Base-by-base conservation (phyloP, 2,113 vertebrate genomes). In the Epinephelus cyanopodus region DNA sequence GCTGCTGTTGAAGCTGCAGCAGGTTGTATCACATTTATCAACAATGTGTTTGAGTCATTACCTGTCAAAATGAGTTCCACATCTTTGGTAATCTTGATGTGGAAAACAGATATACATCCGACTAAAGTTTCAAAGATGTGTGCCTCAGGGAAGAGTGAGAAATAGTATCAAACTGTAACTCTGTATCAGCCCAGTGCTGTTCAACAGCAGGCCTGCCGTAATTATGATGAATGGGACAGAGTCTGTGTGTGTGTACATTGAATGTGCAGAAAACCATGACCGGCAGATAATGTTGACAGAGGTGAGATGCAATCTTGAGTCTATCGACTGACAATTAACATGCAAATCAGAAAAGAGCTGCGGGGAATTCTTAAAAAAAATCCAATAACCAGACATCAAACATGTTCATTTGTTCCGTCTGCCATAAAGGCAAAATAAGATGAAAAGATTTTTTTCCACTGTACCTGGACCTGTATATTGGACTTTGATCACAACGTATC, bases 321-420 rank as follows among this genome's bases (percentile, higher is more conserved):
- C 54, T 42, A 60, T 45, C 48, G 62, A 77, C 1, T 48, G 48
- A 71, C 19, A 85, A 83, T 88, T 70, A 86, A 79, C 68, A 84
- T 89, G 78, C 25, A 89, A 87, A 86, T 86, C 50, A 58, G 64
- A 29, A n/a, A 70, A 66, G 5, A 80, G 48, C 75, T 67, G 17
- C 5, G 23, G 58, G 74, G 37, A 14, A 39, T 74, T 77, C 42
- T 81, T 27, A n/a, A 27, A 29, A 67, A 80, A 65, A 73, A 72
- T 72, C 17, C 50, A 85, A 64, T 79, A 76, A 66, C 25, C 53
- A 33, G 18, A 11, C 27, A 23, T 73, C 3, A 39, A 52, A 82
- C 17, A 27, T 64, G 23, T 45, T 77, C 1, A 84, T 77, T 68
- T 68, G 50, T 4, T 80, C 62, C 48, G 57, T 57, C 33, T 63